phyloP scores from a whole-genome alignment of 1,140 invertebrate genomes.

The Agrilus planipennis region DNA sequence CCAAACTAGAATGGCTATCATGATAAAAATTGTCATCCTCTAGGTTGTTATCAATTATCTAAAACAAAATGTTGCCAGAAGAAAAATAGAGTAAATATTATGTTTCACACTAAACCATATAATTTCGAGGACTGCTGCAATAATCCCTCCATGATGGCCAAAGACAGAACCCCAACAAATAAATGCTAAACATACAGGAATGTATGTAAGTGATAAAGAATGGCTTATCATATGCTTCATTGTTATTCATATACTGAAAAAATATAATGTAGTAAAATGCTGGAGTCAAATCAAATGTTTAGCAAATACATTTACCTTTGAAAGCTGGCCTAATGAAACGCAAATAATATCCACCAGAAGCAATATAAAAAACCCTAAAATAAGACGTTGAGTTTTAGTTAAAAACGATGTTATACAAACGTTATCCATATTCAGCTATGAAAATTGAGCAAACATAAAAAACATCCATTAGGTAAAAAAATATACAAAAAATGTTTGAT shows the following conservation, averaged over 20 bases:
- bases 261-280: conserved; percentile 14
- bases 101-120: conserved; percentile 40
- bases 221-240: conserved; percentile 70
- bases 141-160: conserved; percentile 72
- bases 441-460: too few species aligned
- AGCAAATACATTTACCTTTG: conserved; percentile 52
- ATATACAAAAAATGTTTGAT: too few species aligned
- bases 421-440: conserved; percentile 16
- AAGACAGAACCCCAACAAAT: conserved; percentile 69
- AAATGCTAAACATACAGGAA: conserved; percentile 77
- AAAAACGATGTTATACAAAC: conserved; percentile 36
- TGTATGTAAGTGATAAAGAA: conserved; percentile 84
- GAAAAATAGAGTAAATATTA: conserved; percentile 7
- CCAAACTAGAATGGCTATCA: conserved; percentile 45
- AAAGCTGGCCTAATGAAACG: conserved; percentile 76
- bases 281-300: conserved; percentile 3
- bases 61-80: conserved; percentile 18
- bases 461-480: too few species aligned
- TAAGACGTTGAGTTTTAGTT: conserved; percentile 58
- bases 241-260: conserved; percentile 69
- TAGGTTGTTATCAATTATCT: conserved; percentile 53
- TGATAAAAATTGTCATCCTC: conserved; percentile 56
- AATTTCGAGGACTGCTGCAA: conserved; percentile 53
- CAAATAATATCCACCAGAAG: conserved; percentile 77
- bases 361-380: conserved; percentile 64